Evolutionary conservation across 2,888 invertebrate genomes (phyloP), one percentile per base, ranked within the genome.

Genomic region (Megaustenia siamemsis): DNA sequence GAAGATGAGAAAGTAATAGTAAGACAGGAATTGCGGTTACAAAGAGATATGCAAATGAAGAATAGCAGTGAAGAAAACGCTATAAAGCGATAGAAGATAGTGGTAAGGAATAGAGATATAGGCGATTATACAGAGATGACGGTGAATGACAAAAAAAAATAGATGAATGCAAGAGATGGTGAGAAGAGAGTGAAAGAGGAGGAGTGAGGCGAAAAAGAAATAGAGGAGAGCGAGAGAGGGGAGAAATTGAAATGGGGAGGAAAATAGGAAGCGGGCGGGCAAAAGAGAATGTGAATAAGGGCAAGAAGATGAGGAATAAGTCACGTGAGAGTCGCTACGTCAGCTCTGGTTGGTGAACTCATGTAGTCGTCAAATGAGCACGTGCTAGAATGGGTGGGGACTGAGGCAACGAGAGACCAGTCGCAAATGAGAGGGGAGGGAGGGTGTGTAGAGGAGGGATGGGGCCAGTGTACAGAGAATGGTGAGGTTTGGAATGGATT

Each of bases 331-430:
- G 73, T 28, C 32, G 12, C 32, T 73, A 45, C 49, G 60, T 77
- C 38, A 35, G 38, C 77, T 56, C 77, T 77, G 77, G 77, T 77
- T 77, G 77, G 77, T 77, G 77, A 60, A 38, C 60, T 77, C 77
- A 40, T 60, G 56, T 45, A 77, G 38, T 77, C 56, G 38, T 77
- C 77, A 77, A 24, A 56, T 77, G 76, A 77, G 77, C 73, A 38
- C 60, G 77, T 60, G 56, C 60, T 77, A 12, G 38, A 79, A 66
- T 45, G 79, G 79, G 79, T 79, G 66, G 79, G 63, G 66, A 63
- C 56, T 77, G 60, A 38, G 60, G 60, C n/a, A 77, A 63, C 28
- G 32, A 63, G 43, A 49, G 66, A 68, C 60, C 49, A 79, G 66
- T 43, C 10, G 79, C 63, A 49, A 49, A 1, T 79, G 66, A 45